phyloP scores from a whole-genome alignment of 1,140 invertebrate species.

The Pentalonia nigronervosa region DNA sequence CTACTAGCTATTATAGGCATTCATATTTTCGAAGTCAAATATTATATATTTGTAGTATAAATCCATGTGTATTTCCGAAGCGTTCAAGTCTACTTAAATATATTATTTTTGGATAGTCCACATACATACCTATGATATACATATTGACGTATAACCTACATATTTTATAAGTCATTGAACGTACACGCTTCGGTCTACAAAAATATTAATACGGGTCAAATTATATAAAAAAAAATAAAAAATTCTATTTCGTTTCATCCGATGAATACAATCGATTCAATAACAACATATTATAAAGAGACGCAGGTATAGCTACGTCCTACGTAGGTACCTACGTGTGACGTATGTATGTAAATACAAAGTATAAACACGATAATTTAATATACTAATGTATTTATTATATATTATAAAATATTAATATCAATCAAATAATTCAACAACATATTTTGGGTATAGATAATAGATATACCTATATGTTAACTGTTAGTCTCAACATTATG shows the following conservation, averaged over 20 bases:
- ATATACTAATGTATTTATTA: background rate
- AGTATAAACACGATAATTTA: background rate
- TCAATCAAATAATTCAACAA: background rate
- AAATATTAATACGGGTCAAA: background rate
- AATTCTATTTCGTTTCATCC: background rate
- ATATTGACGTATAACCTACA: slow-evolving; percentile 5
- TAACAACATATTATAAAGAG: background rate
- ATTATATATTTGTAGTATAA: background rate
- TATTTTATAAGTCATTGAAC: slow-evolving; percentile 39
- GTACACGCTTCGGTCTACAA: background rate
- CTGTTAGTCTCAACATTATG: background rate
- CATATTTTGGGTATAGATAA: background rate
- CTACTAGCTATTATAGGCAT: background rate
- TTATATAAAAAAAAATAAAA: background rate
- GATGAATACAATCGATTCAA: background rate
- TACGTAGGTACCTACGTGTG: background rate
- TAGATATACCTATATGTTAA: background rate
- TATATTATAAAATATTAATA: background rate
- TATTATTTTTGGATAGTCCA: background rate
- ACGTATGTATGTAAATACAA: background rate
- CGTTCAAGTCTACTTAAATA: background rate
- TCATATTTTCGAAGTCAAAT: background rate
- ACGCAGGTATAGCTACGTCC: background rate
- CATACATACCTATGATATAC: background rate
- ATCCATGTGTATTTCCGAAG: background rate